phyloP scores from a whole-genome alignment of 1,140 invertebrate genomes.

The Rhyacophila brunnea region DNA sequence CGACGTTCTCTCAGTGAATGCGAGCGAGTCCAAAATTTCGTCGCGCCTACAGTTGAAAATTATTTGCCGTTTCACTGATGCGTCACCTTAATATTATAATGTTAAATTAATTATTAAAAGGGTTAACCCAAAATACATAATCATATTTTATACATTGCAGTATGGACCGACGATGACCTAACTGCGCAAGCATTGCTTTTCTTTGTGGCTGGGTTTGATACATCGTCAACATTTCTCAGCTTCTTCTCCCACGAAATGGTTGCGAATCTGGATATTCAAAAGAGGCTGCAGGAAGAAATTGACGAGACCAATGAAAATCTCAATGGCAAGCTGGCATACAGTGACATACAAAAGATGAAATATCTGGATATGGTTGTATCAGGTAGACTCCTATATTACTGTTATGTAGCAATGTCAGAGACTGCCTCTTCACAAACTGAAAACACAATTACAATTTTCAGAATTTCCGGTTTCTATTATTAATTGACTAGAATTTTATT shows the following conservation, averaged over 20 bases:
- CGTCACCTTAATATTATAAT: neutral
- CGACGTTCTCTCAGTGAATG: too few relatives aligned
- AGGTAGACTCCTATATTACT: too few relatives aligned
- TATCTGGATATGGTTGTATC: constrained; percentile 50
- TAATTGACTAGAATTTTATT: too few relatives aligned
- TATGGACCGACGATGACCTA: constrained; percentile 35
- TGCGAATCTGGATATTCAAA: constrained; percentile 56
- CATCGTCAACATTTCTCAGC: constrained; percentile 56
- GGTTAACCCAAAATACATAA: too few relatives aligned
- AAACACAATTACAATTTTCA: too few relatives aligned
- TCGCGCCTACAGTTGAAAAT: neutral
- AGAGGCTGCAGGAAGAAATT: constrained; percentile 58
- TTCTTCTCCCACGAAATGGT: constrained; percentile 58
- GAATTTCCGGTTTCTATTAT: too few relatives aligned
- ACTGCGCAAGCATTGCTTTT: constrained; percentile 58
- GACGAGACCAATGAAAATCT: constrained; percentile 47
- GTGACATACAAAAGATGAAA: constrained; percentile 49
- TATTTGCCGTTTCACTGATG: neutral
- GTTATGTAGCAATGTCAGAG: too few relatives aligned
- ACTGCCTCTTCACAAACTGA: too few relatives aligned
- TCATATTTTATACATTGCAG: too few relatives aligned
- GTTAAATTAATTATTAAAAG: neutral
- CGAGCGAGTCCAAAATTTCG: too few relatives aligned
- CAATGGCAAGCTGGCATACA: constrained; percentile 43
- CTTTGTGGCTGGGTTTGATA: constrained; percentile 62